Base-by-base conservation (phyloP, 2,797 vertebrate genomes). In the Pangasius macronema region DNA sequence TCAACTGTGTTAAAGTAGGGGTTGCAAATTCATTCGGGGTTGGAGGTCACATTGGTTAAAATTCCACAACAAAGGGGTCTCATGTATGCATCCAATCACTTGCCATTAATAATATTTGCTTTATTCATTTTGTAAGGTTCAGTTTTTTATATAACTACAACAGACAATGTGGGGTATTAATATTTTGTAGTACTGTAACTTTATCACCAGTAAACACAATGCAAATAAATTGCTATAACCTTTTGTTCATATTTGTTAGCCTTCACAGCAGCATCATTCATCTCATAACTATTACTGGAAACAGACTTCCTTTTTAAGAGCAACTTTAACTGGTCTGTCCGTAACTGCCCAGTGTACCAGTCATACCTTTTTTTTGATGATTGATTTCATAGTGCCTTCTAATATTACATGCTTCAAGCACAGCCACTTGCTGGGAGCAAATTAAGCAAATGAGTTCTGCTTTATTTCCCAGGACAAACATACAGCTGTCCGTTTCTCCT, bases 381-480 rank as follows among this genome's bases (percentile, higher is more conserved):
- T 9, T 84, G 63, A 22, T 24, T 55, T 36, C 2, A 27, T 8
- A 16, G 46, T 33, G 20, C 18, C 63, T 84, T 83, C 18, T 70
- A 84, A 70, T 70, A 39, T 70, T 72, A 36, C 20, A 70, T 27
- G 24, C 9, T 67, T 63, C 42, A 46, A 49, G 27, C 14, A 42
- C 39, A 65, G 81, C 27, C 59, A 49, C 27, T 65, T 61, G 55
- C 33, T 81, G 77, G 33, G 10, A 59, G 22, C 20, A 61, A 82
- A 82, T 65, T 82, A 67, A 46, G 81, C 42, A 67, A 84, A 84
- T 72, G 9, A 36, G 49, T 18, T 84, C 82, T 36, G 6, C 3
- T 22, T 51, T 51, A 68, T 68, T 70, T 84, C 82, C 82, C 49
- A 16, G 11, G 55, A 72, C 24, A 70, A 84, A 55, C 27, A 63